Base-by-base conservation (phyloP, 2,888 invertebrate genomes). In the Brachyopa scutellaris region DNA sequence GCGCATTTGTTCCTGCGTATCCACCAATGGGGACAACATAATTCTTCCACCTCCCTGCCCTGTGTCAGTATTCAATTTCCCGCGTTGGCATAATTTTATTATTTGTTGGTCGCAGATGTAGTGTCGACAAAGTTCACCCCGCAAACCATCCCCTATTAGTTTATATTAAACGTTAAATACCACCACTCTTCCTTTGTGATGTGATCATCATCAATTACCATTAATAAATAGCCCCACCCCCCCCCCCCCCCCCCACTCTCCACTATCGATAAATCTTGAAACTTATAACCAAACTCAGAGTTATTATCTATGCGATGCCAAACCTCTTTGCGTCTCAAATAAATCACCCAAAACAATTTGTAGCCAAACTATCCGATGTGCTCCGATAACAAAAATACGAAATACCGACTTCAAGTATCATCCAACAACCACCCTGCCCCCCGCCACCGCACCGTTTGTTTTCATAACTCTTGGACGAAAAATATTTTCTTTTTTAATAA, bases 321-420 rank as follows among this genome's bases (percentile, higher is more conserved):
- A 77, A 77, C 70, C 70, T 76, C 82, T 82, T 76, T 70, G 70
- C 64, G 77, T 66, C 70, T 77, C 76, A 47, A 66, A 77, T 82
- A 82, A 72, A 77, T 77, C 82, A 77, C 70, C 59, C 64, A 69
- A 77, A 82, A 77, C 82, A 82, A 82, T 77, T 82, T 82, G 70
- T 77, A 70, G 76, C 47, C 77, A 64, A 77, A 82, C 76, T 82
- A 82, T 82, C 26, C 11, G 3, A 11, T 33, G 13, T 45, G 4
- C 19, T 11, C 47, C 47, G 53, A 53, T 61, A 67, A 67, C 67
- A 76, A 45, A 5, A 51, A 42, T 36, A 70, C 21, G 15, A 26
- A 59, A 55, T 53, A 51, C 53, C 26, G 62, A 23, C 49, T 49
- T 55, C 55, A 45, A 61, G 67, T 67, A 61, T 53, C 76, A 53